Conservation (phyloP, 2,113 vertebrate genomes). For the Xenopus laevis region DNA sequence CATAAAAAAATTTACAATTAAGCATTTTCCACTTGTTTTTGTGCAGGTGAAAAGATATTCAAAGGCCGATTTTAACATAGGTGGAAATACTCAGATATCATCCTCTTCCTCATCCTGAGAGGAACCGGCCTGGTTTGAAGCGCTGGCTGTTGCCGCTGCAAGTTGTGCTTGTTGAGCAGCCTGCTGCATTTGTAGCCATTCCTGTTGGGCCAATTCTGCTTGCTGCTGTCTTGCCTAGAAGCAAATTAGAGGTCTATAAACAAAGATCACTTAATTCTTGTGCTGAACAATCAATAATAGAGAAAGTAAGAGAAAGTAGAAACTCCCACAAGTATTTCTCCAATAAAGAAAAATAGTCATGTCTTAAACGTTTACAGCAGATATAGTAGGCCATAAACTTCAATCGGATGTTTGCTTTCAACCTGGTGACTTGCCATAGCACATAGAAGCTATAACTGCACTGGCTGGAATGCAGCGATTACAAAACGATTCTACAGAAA, state of each 20-base stretch:
- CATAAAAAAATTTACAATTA: constrained; percentile 65
- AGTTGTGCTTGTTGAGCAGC: constrained; percentile 96
- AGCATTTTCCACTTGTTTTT: constrained; percentile 70
- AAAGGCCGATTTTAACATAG: constrained; percentile 59
- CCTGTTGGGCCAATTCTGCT: constrained; percentile 95
- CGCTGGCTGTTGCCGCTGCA: constrained; percentile 87
- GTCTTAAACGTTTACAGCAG: too few relatives aligned
- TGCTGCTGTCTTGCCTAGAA: constrained; percentile 95
- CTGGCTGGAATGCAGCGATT: too few relatives aligned
- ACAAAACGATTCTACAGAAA: too few relatives aligned
- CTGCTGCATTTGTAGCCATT: constrained; percentile 98
- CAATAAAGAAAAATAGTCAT: too few relatives aligned
- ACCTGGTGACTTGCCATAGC: too few relatives aligned
- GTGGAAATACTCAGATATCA: constrained; percentile 82
- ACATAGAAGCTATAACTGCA: too few relatives aligned
- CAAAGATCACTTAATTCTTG: too few relatives aligned
- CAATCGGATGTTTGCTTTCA: too few relatives aligned
- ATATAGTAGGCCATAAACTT: too few relatives aligned
- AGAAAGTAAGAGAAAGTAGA: not conserved
- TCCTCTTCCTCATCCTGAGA: constrained; percentile 98
- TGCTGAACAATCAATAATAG: not conserved
- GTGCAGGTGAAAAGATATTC: constrained; percentile 64
- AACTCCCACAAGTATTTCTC: too few relatives aligned
- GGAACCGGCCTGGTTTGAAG: constrained; percentile 87
- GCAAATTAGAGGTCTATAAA: constrained; percentile 25